A percentile compares a stretch with the other conserved stretches of the same genome.
Evolutionary conservation across 1,140 invertebrate genomes (phyloP).

Genomic region (Chlorops oryzae): DNA sequence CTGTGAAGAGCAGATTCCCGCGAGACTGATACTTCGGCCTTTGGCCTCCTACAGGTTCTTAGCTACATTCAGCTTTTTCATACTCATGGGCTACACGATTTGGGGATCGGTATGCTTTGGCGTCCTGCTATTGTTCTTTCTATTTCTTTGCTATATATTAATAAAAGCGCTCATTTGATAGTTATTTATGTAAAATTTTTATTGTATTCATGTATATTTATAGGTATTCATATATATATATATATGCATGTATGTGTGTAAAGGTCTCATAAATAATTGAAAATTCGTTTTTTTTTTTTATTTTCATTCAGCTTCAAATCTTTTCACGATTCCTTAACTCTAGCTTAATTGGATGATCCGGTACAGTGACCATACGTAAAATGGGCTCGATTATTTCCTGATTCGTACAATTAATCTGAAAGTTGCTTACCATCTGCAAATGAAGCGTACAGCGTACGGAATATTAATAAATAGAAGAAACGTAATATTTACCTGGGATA

Average conservation of each 20-base stretch:
- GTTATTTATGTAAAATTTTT: conserved; percentile 7
- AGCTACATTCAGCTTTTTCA: conserved; percentile 14
- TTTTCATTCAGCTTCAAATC: not conserved
- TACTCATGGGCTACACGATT: conserved; percentile 24
- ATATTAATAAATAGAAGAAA: conserved; percentile 1
- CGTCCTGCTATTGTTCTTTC: conserved; percentile 18
- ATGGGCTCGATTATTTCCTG: conserved; percentile 50
- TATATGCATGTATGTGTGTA: conserved; percentile 2
- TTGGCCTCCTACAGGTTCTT: conserved; percentile 59
- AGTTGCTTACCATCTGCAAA: conserved; percentile 50
- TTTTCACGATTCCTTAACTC: conserved; percentile 12
- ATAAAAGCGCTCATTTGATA: conserved; percentile 29
- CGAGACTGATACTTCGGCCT: conserved; percentile 61
- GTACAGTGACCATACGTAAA: conserved; percentile 55
- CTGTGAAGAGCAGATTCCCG: conserved; percentile 52
- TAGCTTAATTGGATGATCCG: conserved; percentile 51
- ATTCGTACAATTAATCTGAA: conserved; percentile 51
- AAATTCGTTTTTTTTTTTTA: not conserved
- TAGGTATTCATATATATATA: not conserved
- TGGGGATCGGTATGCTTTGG: conserved; percentile 26
- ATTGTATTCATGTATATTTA: not conserved
- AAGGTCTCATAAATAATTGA: too few species aligned
- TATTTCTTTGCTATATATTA: conserved; percentile 23
- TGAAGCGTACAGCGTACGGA: not conserved
- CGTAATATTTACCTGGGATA: conserved; percentile 54